phyloP scores from a whole-genome alignment of 2,888 invertebrate genomes.

The Drosophila formosana region DNA sequence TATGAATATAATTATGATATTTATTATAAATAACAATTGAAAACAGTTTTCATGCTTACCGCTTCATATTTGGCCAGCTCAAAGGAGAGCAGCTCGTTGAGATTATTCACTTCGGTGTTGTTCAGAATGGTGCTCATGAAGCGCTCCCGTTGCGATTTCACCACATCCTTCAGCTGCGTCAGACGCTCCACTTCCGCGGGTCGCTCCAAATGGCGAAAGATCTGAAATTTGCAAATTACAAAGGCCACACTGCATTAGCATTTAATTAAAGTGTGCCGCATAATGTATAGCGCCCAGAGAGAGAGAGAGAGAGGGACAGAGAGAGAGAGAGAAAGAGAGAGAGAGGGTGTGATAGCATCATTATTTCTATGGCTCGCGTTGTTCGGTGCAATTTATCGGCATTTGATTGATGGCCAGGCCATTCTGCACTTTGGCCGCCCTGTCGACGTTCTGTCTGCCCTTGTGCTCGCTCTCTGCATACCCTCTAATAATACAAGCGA shows the following conservation, averaged over 20 bases:
- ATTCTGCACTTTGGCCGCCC: conserved; percentile 14
- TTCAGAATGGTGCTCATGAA: conserved; percentile 88
- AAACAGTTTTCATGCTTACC: conserved; percentile 66
- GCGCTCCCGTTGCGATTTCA: conserved; percentile 87
- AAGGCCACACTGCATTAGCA: conserved; percentile 37
- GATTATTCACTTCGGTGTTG: conserved; percentile 87
- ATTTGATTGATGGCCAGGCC: conserved; percentile 49
- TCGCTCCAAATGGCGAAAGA: conserved; percentile 91
- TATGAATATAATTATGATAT: too few relatives aligned
- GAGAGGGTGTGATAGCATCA: conserved; percentile 27
- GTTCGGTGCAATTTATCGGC: conserved; percentile 38
- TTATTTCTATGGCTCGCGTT: conserved; percentile 9
- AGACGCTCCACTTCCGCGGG: conserved; percentile 91
- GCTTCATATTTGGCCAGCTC: conserved; percentile 86
- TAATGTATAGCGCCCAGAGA: conserved; percentile 28
- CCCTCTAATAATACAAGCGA: conserved; percentile 9
- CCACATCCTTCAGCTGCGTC: conserved; percentile 87
- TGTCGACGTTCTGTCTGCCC: conserved; percentile 3
- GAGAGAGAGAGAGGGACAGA: background rate
- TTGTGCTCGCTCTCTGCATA: conserved; percentile 11
- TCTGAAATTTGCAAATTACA: conserved; percentile 85
- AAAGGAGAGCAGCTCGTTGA: conserved; percentile 86
- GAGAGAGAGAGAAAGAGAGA: background rate
- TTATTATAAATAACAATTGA: too few relatives aligned
- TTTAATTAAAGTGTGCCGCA: conserved; percentile 51